Evolutionary conservation across 2,888 invertebrate genomes (phyloP).

Genomic region (Penaeus monodon): DNA sequence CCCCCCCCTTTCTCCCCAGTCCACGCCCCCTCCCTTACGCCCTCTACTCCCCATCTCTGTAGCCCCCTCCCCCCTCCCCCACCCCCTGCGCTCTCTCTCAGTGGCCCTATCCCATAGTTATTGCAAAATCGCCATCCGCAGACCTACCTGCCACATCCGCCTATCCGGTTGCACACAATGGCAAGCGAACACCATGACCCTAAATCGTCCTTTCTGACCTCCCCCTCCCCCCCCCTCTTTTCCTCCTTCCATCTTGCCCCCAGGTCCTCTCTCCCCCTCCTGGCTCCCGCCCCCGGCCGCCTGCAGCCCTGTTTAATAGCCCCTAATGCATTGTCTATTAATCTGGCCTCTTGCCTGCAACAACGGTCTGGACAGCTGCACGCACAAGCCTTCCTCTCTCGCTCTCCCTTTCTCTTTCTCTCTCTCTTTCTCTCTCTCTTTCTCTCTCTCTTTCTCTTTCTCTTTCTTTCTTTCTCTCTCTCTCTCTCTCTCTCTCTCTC

Average conservation of each 20-base stretch:
- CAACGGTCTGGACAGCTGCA: no score
- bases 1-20: slow-evolving; percentile 1
- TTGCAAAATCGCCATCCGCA: neutral
- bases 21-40: neutral
- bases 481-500: neutral
- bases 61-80: neutral
- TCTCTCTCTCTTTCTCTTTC: neutral
- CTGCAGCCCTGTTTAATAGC: neutral
- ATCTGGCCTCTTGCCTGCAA: neutral
- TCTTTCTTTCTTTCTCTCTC: slow-evolving; percentile 8
- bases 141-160: neutral
- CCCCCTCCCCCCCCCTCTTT: no score
- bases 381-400: slow-evolving; percentile 1
- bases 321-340: neutral
- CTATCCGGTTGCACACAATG: slow-evolving; percentile 8
- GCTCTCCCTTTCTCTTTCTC: neutral
- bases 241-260: no score
- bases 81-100: neutral
- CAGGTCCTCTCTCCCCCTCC: no score
- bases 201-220: no score
- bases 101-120: neutral
- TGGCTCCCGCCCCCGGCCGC: neutral
- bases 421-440: neutral
- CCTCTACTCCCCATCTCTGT: neutral
- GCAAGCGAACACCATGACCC: neutral